Evolutionary conservation across 2,888 invertebrate genomes (phyloP).

Genomic region (Brachypterus glaber): DNA sequence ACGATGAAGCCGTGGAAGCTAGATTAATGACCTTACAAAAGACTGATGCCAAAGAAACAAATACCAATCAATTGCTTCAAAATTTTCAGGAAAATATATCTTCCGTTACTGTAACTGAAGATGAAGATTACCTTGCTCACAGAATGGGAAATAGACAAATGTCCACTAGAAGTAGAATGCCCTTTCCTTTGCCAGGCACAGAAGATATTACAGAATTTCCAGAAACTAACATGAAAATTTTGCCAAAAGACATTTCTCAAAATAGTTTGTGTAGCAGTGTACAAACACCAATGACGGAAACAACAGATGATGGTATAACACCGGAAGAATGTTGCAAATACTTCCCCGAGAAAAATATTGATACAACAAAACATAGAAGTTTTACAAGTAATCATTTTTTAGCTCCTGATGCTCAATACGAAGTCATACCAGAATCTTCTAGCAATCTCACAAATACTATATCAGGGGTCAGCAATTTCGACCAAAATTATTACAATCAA

Average conservation of each 20-base stretch:
- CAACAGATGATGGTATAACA: slow-evolving; percentile 37
- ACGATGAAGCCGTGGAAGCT: slow-evolving; percentile 46
- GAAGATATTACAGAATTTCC: slow-evolving; percentile 33
- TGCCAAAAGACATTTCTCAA: slow-evolving; percentile 35
- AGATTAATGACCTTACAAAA: slow-evolving; percentile 39
- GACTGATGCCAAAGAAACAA: slow-evolving; percentile 34
- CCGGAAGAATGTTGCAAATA: slow-evolving; percentile 36
- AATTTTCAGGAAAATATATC: slow-evolving; percentile 33
- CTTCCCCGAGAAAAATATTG: slow-evolving; percentile 30
- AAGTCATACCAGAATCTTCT: slow-evolving; percentile 43
- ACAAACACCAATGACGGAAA: slow-evolving; percentile 40
- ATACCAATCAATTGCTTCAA: slow-evolving; percentile 27
- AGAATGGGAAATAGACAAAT: slow-evolving; percentile 49
- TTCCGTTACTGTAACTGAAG: slow-evolving; percentile 36
- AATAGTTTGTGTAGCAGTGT: slow-evolving; percentile 37
- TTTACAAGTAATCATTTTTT: slow-evolving; percentile 36
- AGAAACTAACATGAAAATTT: slow-evolving; percentile 30
- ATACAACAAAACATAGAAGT: slow-evolving; percentile 23
- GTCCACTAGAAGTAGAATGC: slow-evolving; percentile 50
- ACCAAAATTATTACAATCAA: slow-evolving; percentile 36
- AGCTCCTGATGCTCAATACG: slow-evolving; percentile 56
- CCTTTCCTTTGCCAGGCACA: slow-evolving; percentile 43
- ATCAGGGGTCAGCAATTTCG: slow-evolving; percentile 36
- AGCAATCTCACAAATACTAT: slow-evolving; percentile 39
- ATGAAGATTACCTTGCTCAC: slow-evolving; percentile 50